A percentile compares a stretch with the other conserved stretches of the same genome.
phyloP scores from a whole-genome alignment of 2,797 vertebrate genomes.

The Karalla daura region DNA sequence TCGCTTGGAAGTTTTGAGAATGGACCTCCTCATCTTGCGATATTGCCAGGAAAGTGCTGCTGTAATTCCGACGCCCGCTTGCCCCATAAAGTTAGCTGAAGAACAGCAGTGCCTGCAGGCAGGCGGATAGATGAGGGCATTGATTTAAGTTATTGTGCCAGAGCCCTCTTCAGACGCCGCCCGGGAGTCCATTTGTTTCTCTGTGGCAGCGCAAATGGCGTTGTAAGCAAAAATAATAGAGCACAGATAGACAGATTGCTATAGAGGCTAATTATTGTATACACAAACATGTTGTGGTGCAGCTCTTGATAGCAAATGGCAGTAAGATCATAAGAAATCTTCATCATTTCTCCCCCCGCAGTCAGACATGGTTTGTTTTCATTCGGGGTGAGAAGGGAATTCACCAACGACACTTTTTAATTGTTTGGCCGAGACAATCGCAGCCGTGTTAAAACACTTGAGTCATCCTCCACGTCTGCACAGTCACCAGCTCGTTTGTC shows the following conservation, averaged over 20 bases:
- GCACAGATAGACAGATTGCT: slow-evolving; percentile 29
- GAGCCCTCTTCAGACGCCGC: slow-evolving; percentile 26
- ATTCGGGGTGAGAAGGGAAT: slow-evolving; percentile 33
- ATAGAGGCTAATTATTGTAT: slow-evolving; percentile 22
- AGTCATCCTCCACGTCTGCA: slow-evolving; percentile 50
- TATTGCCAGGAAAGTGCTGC: slow-evolving; percentile 19
- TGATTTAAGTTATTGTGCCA: slow-evolving; percentile 58
- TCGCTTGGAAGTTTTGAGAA: slow-evolving; percentile 40
- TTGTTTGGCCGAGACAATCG: slow-evolving; percentile 54
- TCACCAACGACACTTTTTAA: slow-evolving; percentile 8
- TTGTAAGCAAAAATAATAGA: slow-evolving; percentile 39
- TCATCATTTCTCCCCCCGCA: not conserved
- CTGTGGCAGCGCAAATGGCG: slow-evolving; percentile 29
- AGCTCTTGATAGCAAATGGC: slow-evolving; percentile 20
- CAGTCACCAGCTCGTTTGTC: slow-evolving; percentile 26
- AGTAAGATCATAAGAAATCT: not conserved
- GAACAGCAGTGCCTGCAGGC: slow-evolving; percentile 27
- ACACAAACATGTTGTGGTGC: slow-evolving; percentile 10
- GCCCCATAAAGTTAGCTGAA: slow-evolving; percentile 29
- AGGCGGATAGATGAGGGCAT: slow-evolving; percentile 41
- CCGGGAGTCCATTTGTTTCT: slow-evolving; percentile 41
- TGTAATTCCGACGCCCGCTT: slow-evolving; percentile 26
- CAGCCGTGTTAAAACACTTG: slow-evolving; percentile 34
- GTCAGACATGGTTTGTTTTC: slow-evolving; percentile 30
- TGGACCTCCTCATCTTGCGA: slow-evolving; percentile 27